phyloP scores from a whole-genome alignment of 2,113 vertebrate species.

The Python bivittatus region DNA sequence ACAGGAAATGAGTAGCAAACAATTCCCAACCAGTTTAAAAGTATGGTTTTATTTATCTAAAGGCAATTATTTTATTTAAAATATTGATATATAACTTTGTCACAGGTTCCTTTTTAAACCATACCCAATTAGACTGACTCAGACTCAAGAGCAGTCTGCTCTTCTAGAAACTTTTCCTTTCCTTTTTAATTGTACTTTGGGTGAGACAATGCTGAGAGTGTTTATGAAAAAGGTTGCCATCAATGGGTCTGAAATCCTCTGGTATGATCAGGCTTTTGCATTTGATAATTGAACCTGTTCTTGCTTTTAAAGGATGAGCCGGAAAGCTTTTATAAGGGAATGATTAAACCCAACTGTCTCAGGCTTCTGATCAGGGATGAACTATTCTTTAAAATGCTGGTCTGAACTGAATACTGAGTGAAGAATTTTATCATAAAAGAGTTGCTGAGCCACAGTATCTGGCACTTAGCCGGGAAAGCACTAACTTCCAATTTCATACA shows the following conservation, averaged over 20 bases:
- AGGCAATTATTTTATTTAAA: not conserved
- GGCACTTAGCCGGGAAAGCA: not conserved
- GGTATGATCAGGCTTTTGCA: not conserved
- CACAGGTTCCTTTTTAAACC: not conserved
- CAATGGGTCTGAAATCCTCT: not conserved
- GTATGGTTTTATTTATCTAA: not conserved
- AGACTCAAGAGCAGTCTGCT: not conserved
- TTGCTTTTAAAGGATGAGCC: conserved; percentile 30
- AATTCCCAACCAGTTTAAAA: not conserved
- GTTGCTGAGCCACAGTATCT: not conserved
- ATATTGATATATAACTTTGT: not conserved
- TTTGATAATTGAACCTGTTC: not conserved
- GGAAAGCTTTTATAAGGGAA: conserved; percentile 26
- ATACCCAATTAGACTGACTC: not conserved
- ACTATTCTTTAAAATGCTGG: not conserved
- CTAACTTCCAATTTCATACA: not conserved
- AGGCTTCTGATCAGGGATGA: not conserved
- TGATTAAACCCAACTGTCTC: conserved; percentile 3
- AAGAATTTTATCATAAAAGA: not conserved
- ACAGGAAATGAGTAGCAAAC: not conserved
- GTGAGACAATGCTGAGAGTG: not conserved
- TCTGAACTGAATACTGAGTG: conserved; percentile 5
- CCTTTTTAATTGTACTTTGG: not conserved
- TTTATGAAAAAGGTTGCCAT: rapidly evolving
- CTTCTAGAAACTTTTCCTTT: not conserved